Base-by-base conservation (phyloP, 1,140 invertebrate genomes). In the Phymastichus coffea region DNA sequence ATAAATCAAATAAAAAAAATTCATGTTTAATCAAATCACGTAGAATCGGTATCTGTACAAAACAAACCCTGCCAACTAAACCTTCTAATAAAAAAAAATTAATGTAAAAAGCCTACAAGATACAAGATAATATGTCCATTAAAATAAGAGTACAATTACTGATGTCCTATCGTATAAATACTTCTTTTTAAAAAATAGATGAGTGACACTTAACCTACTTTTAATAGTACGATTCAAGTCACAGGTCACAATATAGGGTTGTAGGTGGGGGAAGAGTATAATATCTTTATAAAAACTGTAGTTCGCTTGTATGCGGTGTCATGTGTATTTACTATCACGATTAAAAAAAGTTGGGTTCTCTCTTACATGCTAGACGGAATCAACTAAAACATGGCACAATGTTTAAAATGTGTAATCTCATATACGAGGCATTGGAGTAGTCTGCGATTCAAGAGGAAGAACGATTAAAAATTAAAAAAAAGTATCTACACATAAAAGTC, bases 241-340 rank as follows among this genome's bases (percentile, higher is more conserved):
- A 54, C 57, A 60, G 51, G 57, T 60, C 49, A 38, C 57, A 60
- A 60, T 60, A 54, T 60, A 17, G 33, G n/a, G 23, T 54, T 59
- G 22, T 23, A 17, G 28, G 9, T 37, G 28, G 26, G 12, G n/a
- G 4, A n/a, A n/a, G n/a, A n/a, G n/a, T n/a, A n/a, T n/a, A n/a
- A n/a, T 15, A 48, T 54, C 57, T 60, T 53, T 33, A 60, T 60
- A 54, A 60, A 60, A 60, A 60, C 57, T 60, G 57, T 48, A 60
- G 51, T 33, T 25, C 17, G 4, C 41, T 48, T 49, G n/a, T n/a
- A n/a, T 12, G 14, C 33, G n/a, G 43, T 28, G 52, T 60, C 25
- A 30, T 40, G 43, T 60, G 1, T 48, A 54, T 48, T n/a, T 44
- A 40, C 30, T 40, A 54, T 48, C 14, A 26, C 23, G 23, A 47